Evolutionary conservation across 2,113 vertebrate species (phyloP).

Genomic region (Sula dactylatra): DNA sequence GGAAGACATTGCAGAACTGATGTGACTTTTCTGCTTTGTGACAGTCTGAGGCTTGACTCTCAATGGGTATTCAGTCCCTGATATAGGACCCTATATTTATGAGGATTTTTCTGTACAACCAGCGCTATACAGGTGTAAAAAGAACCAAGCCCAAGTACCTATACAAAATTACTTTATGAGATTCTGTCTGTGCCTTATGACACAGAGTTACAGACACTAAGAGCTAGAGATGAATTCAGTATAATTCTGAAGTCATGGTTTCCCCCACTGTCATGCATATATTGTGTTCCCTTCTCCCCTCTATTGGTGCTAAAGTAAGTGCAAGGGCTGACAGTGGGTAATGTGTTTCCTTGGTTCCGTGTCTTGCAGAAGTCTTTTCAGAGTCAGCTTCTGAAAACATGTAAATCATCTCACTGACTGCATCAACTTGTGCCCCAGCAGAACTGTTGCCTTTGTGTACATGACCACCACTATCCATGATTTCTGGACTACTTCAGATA

Average conservation of each 20-base stretch:
- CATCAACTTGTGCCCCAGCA: neutral
- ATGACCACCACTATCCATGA: neutral
- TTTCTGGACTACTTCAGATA: neutral
- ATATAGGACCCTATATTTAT: neutral
- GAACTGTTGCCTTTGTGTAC: neutral
- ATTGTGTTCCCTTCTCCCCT: neutral
- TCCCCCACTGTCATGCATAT: neutral
- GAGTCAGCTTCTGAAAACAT: neutral
- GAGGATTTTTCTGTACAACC: neutral
- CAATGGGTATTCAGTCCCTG: neutral
- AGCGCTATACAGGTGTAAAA: neutral
- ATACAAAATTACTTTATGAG: neutral
- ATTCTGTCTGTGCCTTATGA: neutral
- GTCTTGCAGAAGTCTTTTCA: neutral
- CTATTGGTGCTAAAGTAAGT: neutral
- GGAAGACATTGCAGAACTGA: fast-evolving
- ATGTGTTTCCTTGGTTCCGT: neutral
- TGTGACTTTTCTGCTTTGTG: neutral
- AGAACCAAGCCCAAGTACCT: neutral
- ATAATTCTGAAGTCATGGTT: neutral
- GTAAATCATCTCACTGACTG: neutral
- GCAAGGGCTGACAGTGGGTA: neutral
- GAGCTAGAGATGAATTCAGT: neutral
- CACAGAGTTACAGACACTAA: neutral
- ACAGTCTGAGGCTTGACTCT: neutral